Conservation (phyloP, 2,797 vertebrate species). For the Acanthurus leucopareius region DNA sequence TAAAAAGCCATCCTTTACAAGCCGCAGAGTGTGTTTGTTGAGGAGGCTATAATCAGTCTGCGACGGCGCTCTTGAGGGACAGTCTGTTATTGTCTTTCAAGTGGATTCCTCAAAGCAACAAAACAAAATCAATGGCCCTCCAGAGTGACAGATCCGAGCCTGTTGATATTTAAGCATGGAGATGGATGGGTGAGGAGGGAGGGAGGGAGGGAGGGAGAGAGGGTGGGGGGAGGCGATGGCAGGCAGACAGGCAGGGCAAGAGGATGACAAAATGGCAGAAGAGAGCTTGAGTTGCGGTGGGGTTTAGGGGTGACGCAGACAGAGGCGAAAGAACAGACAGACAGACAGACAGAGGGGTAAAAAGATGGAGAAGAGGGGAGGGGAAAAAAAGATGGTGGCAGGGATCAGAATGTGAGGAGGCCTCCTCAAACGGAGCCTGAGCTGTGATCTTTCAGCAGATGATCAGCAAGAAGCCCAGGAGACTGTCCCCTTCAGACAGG, state of each 20-base stretch:
- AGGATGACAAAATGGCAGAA: constrained; percentile 67
- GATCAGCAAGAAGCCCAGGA: constrained; percentile 77
- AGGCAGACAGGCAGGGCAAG: constrained; percentile 53
- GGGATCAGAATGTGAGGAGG: constrained; percentile 75
- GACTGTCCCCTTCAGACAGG: constrained; percentile 80
- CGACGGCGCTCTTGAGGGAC: constrained; percentile 64
- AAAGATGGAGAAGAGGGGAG: constrained; percentile 32
- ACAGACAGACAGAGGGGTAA: constrained; percentile 33
- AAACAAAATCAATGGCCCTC: constrained; percentile 80
- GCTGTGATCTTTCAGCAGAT: constrained; percentile 85
- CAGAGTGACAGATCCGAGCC: constrained; percentile 76
- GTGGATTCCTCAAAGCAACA: constrained; percentile 76
- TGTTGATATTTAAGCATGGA: constrained; percentile 76
- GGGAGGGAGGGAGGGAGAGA: constrained; percentile 20
- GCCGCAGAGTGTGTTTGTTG: constrained; percentile 64
- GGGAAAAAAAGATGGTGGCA: constrained; percentile 39
- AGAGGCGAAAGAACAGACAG: constrained; percentile 32
- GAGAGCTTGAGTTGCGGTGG: constrained; percentile 32
- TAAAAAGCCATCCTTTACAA: constrained; percentile 70
- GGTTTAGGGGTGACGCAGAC: constrained; percentile 55
- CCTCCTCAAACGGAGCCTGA: constrained; percentile 75
- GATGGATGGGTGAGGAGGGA: constrained; percentile 62
- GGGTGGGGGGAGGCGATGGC: constrained; percentile 36
- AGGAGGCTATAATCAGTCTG: constrained; percentile 76
- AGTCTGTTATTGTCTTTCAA: constrained; percentile 82